Percentiles rank a stretch among this genome's conserved stretches.
phyloP scores from a whole-genome alignment of 2,113 vertebrate species.

The Sander vitreus region DNA sequence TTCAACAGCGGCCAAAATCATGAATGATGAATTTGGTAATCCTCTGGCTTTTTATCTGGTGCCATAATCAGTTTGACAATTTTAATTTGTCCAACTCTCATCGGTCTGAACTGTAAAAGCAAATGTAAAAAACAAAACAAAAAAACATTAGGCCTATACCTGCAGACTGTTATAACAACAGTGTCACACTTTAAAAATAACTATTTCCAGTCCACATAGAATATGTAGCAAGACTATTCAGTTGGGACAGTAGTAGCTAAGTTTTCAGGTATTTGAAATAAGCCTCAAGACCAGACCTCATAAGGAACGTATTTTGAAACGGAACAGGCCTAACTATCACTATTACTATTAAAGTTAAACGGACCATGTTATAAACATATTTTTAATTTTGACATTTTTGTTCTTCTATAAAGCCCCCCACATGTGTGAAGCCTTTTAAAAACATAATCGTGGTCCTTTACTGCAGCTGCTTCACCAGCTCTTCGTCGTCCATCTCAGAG shows the following conservation, averaged over 20 bases:
- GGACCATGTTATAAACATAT: too few relatives aligned
- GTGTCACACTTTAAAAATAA: too few relatives aligned
- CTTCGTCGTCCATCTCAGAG: constrained; percentile 46
- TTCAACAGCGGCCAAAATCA: not conserved
- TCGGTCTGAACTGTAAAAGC: not conserved
- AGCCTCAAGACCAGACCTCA: not conserved
- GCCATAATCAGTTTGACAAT: too few relatives aligned
- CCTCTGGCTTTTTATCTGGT: not conserved
- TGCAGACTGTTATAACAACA: not conserved
- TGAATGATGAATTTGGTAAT: not conserved
- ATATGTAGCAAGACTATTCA: not conserved
- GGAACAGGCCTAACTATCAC: not conserved
- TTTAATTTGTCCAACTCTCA: not conserved
- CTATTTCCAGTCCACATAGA: not conserved
- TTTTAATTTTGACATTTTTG: not conserved
- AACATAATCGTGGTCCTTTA: not conserved
- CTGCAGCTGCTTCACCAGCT: constrained; percentile 60
- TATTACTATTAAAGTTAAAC: not conserved
- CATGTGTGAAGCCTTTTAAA: not conserved
- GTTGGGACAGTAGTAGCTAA: too few relatives aligned
- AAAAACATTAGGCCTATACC: not conserved
- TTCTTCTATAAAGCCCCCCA: too few relatives aligned
- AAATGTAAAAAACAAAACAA: too few relatives aligned
- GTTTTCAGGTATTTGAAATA: not conserved
- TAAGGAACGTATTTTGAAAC: not conserved